Base-by-base conservation (phyloP, 2,888 invertebrate species). In the Nysson spinosus region DNA sequence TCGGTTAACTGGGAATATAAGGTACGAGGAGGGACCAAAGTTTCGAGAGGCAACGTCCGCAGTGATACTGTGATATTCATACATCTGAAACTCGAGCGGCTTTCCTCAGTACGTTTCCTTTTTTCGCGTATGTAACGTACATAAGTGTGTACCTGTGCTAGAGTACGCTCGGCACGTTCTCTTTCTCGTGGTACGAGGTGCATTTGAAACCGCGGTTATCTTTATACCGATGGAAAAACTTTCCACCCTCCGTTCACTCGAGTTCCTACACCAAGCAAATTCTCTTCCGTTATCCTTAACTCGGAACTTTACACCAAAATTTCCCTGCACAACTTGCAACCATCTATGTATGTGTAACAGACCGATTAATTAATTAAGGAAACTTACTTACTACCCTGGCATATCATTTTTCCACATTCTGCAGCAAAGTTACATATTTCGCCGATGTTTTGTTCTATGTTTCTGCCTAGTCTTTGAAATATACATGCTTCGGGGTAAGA, bases 1-100 rank as follows among this genome's bases (percentile, higher is more conserved):
- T n/a, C 43, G 47, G 14, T 66, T 52, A 64, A 66, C 42, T 40
- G 19, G 32, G 43, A 65, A 65, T 64, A 51, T 42, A 22, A 26
- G 56, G 22, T 47, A 34, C 49, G 39, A 44, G 42, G 26, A 51
- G 34, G 46, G 28, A 58, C 51, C 57, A 51, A 28, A 35, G 50
- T 51, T 37, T 19, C 34, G 3, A 1, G 4, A 16, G 19, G 40
- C 35, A 26, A 34, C 19, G 17, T 20, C 11, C 30, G 17, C 22
- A 43, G 28, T 35, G 20, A 14, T n/a, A 14, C 11, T 30, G 6
- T 4, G 30, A 26, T 24, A 30, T 40, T 42, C 49, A 16, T 44
- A 32, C 28, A 44, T 55, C 32, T 17, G 22, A 34, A 28, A 17
- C 9, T 22, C 40, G 6, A 11, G 3, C 20, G 40, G 39, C 46